phyloP scores from a whole-genome alignment of 1,140 invertebrate species.

The Conus ventricosus region DNA sequence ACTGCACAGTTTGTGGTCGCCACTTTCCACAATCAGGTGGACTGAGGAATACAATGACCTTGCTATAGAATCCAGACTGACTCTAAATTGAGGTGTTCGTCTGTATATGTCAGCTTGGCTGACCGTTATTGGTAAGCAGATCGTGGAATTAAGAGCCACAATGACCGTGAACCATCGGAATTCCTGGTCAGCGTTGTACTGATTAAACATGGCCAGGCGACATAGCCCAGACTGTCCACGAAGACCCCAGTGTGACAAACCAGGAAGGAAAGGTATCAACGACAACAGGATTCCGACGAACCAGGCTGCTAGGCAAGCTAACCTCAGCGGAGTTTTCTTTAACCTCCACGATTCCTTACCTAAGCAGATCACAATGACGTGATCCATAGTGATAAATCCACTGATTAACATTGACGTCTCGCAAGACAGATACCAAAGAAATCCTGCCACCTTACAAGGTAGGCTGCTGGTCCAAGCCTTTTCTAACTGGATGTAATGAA shows the following conservation, averaged over 20 bases:
- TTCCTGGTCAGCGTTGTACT: no score
- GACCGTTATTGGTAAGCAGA: no score
- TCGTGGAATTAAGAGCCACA: no score
- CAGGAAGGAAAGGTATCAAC: constrained; percentile 24
- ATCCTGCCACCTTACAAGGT: constrained; percentile 30
- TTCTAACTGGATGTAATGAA: constrained; percentile 37
- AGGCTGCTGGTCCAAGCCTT: constrained; percentile 25
- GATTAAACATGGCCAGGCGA: background rate
- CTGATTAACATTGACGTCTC: constrained; percentile 33
- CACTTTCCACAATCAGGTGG: no score
- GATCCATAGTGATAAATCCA: constrained; percentile 51
- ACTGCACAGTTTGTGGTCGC: no score
- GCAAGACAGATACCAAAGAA: constrained; percentile 37
- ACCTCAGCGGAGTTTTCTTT: background rate
- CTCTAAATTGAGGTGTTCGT: no score
- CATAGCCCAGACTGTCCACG: constrained; percentile 51
- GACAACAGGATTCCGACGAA: background rate
- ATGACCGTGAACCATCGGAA: no score
- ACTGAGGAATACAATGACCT: no score
- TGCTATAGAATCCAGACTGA: no score
- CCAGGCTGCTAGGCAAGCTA: constrained; percentile 25
- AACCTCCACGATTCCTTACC: background rate
- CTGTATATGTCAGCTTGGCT: no score
- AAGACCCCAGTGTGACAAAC: constrained; percentile 37
- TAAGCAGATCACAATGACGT: constrained; percentile 2